Evolutionary conservation across 2,113 vertebrate genomes (phyloP).

Genomic region (Salvelinus sp.): DNA sequence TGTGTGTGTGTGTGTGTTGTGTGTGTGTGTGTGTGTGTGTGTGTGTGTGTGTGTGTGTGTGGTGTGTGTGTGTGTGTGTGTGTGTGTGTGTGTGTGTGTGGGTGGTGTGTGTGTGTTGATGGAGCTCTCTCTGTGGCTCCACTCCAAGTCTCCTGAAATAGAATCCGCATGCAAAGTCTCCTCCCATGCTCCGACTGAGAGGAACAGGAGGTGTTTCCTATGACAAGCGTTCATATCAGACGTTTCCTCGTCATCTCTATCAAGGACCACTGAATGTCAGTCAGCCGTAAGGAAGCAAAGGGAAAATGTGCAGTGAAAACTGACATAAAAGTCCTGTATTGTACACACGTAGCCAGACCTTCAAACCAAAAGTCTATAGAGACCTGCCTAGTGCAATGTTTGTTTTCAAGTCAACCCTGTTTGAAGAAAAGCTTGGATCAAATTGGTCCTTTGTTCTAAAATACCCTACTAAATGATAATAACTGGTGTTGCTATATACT

Average conservation of each 20-base stretch:
- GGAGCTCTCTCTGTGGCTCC: slow-evolving; percentile 36
- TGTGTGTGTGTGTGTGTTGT: rapidly evolving
- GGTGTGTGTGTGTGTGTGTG: no score
- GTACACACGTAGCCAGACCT: neutral
- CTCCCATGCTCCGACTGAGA: slow-evolving; percentile 26
- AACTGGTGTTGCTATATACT: slow-evolving; percentile 6
- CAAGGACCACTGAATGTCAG: slow-evolving; percentile 17
- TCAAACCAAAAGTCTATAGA: neutral
- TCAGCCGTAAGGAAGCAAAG: neutral
- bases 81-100: no score
- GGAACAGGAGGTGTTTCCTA: slow-evolving; percentile 29
- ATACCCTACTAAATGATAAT: neutral
- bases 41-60: rapidly evolving
- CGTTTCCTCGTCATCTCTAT: slow-evolving; percentile 13
- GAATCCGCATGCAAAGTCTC: slow-evolving; percentile 32
- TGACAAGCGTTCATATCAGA: slow-evolving; percentile 4
- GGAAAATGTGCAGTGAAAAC: neutral
- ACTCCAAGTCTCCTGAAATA: slow-evolving; percentile 46
- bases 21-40: rapidly evolving
- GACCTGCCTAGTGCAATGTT: neutral
- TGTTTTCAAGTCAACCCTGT: neutral
- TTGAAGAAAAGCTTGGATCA: neutral
- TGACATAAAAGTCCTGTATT: neutral
- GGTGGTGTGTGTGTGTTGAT: neutral
- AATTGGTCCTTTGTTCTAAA: neutral